Evolutionary conservation across 2,888 invertebrate genomes (phyloP), one percentile per base, ranked within the genome.

Genomic region (Ectemnius lituratus): DNA sequence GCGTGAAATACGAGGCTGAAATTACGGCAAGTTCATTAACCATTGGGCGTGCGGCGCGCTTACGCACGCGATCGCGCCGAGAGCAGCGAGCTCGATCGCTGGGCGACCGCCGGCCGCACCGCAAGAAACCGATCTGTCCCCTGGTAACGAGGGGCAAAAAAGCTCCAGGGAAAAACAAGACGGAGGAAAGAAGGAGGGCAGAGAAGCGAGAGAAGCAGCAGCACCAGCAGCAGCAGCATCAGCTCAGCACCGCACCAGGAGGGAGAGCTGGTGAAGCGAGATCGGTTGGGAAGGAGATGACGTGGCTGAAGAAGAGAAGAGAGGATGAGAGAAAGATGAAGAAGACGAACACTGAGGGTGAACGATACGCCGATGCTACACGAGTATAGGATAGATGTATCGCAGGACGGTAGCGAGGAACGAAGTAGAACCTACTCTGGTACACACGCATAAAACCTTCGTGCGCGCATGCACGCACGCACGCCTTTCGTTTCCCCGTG

Each of bases 1-100:
- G 67, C 63, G 71, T 62, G 76, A 71, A 66, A 71, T 62, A 63
- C 76, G 72, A 82, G 78, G 75, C 70, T 75, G 72, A 70, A 65
- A 70, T 80, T 76, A 80, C 71, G 76, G 73, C 72, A 79, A 80
- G 82, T 82, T 82, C 82, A 82, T 82, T 82, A 82, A 79, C 82
- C 83, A 82, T 79, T 14, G 52, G 69, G 67, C 52, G 69, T 63
- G 67, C 64, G 62, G 72, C 63, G 75, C 76, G 75, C 73, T 76
- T 81, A 80, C 80, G 79, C 82, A 80, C 80, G 81, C 81, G 69
- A 82, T 82, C 76, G 80, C 37, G 11, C 8, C 37, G 37, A 37
- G 37, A 6, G 37, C 8, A 37, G 5, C 37, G 8, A 11, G 37
- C 37, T 11, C 37, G 37, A 37, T 37, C 37, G 37, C 37, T 1